Evolutionary conservation across 2,797 vertebrate genomes (phyloP).

Genomic region (Cheirogaleus major): DNA sequence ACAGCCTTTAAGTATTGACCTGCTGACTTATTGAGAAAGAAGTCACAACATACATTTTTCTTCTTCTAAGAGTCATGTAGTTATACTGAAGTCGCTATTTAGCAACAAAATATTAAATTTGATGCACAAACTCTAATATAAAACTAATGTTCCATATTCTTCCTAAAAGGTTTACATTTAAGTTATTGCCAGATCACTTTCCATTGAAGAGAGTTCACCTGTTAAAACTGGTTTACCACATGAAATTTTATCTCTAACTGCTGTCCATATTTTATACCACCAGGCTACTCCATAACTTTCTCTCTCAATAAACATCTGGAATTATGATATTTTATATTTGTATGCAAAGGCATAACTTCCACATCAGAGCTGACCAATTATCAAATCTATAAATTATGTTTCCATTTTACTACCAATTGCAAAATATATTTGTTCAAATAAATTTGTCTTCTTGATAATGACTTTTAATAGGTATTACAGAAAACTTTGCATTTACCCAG

Average conservation of each 20-base stretch:
- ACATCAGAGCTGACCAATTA: not conserved
- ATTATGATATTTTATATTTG: not conserved
- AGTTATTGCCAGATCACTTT: not conserved
- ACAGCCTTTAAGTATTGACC: not conserved
- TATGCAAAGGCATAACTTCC: not conserved
- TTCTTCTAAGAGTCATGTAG: not conserved
- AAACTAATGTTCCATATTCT: conserved; percentile 1
- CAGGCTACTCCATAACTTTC: not conserved
- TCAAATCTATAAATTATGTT: not conserved
- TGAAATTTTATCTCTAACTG: not conserved
- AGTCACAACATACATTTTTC: not conserved
- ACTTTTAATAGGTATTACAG: not conserved
- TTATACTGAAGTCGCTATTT: not conserved
- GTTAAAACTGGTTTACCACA: conserved; percentile 3
- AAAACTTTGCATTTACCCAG: not conserved
- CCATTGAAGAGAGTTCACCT: not conserved
- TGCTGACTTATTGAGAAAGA: not conserved
- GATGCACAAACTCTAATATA: not conserved
- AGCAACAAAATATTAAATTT: conserved; percentile 20
- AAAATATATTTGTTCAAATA: conserved; percentile 10
- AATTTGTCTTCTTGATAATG: not conserved
- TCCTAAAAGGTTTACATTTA: not conserved
- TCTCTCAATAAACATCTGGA: not conserved
- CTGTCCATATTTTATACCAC: not conserved
- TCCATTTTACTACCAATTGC: not conserved